Base-by-base conservation (phyloP, 2,888 invertebrate genomes). In the Monochamus alternatus region DNA sequence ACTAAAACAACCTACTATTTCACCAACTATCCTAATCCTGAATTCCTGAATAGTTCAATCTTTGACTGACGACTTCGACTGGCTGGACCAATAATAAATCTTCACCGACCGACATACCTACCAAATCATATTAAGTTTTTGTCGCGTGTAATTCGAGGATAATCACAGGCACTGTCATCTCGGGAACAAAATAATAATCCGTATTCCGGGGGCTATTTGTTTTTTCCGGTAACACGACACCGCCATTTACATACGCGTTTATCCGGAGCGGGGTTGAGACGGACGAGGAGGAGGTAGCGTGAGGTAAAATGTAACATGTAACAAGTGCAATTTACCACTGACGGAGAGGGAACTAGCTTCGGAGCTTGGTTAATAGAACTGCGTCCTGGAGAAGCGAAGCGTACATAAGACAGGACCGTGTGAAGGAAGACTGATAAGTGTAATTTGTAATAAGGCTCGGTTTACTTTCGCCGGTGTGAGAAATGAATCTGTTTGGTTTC, bases 141-240 rank as follows among this genome's bases (percentile, higher is more conserved):
- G 12, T 69, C 69, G 31, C 59, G 43, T 31, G 69, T 38, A 44
- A 69, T 8, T 43, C 43, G 12, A 69, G 31, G 44, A 22, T 69
- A 69, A 69, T 69, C 60, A 58, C 69, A 59, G 12, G 69, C 30
- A n/a, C 69, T 60, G 69, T 69, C 69, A 69, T 69, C 69, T 51
- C 14, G 47, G 31, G 31, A 44, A 72, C 70, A 12, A 72, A 52
- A 64, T 64, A 55, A 72, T 72, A 55, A 64, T 65, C 43, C 38
- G 64, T 58, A 58, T 55, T 51, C 52, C 52, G 52, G 32, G 32
- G 58, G 51, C 64, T 47, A 67, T 64, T 72, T 63, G 64, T 64
- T 72, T 72, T 72, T 72, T 72, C 64, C 72, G 64, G 72, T 63
- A 72, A 72, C 64, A n/a, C 44, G 64, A 72, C 63, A 52, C 64